Conservation (phyloP, 2,888 invertebrate species). For the Thereva nobilitata region DNA sequence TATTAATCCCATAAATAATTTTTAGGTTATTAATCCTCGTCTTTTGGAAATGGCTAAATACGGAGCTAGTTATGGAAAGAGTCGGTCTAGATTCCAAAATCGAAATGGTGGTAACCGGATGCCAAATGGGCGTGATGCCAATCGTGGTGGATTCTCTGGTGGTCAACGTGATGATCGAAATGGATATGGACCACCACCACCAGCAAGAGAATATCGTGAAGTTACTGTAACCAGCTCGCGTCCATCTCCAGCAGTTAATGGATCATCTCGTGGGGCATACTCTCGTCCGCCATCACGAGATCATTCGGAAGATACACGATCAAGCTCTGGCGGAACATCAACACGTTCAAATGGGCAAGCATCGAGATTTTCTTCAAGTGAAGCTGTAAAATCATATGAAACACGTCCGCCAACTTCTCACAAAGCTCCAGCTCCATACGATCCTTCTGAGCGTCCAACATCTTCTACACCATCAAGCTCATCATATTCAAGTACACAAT, state of each 20-base stretch:
- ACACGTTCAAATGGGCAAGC: conserved; percentile 47
- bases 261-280: conserved; percentile 38
- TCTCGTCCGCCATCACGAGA: conserved; percentile 40
- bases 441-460: conserved; percentile 35
- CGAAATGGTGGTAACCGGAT: conserved; percentile 41
- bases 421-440: neutral
- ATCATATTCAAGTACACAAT: conserved; percentile 21
- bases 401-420: neutral
- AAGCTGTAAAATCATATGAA: conserved; percentile 10
- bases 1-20: neutral
- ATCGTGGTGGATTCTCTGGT: conserved; percentile 33
- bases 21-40: conserved; percentile 80
- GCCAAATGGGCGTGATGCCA: conserved; percentile 42
- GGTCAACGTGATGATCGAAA: conserved; percentile 39
- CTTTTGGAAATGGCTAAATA: conserved; percentile 71
- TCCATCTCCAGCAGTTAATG: conserved; percentile 6
- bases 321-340: neutral
- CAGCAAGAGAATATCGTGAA: conserved; percentile 22
- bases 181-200: neutral
- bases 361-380: conserved; percentile 47
- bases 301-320: conserved; percentile 7
- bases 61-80: conserved; percentile 49
- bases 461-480: conserved; percentile 23
- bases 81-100: conserved; percentile 44
- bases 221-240: conserved; percentile 1